phyloP scores from a whole-genome alignment of 2,113 vertebrate species.

The Callocephalon fimbriatum region DNA sequence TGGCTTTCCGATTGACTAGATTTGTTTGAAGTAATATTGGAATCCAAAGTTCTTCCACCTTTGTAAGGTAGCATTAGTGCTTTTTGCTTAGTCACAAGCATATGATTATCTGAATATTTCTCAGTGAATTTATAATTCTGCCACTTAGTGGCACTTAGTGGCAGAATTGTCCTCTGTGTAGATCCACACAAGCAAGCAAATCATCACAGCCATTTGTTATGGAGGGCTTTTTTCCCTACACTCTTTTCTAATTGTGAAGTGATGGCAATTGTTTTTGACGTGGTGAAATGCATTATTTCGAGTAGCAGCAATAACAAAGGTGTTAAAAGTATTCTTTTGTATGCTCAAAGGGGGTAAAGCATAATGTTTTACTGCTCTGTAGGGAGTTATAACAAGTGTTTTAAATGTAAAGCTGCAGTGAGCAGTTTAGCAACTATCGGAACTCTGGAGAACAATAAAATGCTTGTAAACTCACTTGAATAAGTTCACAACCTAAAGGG shows the following conservation, averaged over 20 bases:
- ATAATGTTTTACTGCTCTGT: slow-evolving; percentile 5
- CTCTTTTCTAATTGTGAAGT: background rate
- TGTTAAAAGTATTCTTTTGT: slow-evolving; percentile 26
- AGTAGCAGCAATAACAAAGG: slow-evolving; percentile 6
- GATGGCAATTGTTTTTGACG: background rate
- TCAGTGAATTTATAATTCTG: background rate
- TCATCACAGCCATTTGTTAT: background rate
- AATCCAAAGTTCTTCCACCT: background rate
- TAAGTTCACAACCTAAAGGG: slow-evolving; percentile 43
- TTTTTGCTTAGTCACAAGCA: background rate
- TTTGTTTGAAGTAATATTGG: background rate
- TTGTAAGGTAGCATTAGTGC: background rate
- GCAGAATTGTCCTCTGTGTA: background rate
- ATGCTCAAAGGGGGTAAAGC: background rate
- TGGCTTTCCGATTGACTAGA: background rate
- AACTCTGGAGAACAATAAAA: slow-evolving; percentile 55
- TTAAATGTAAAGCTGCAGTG: slow-evolving; percentile 11
- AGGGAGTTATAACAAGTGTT: slow-evolving; percentile 31
- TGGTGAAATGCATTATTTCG: background rate
- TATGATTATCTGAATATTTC: background rate
- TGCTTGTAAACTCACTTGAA: slow-evolving; percentile 32
- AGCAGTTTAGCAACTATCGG: slow-evolving; percentile 31
- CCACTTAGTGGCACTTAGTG: background rate
- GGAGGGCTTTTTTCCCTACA: background rate
- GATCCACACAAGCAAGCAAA: background rate